phyloP scores from a whole-genome alignment of 1,140 invertebrate genomes.

The Tetranychus cinnabarinus region DNA sequence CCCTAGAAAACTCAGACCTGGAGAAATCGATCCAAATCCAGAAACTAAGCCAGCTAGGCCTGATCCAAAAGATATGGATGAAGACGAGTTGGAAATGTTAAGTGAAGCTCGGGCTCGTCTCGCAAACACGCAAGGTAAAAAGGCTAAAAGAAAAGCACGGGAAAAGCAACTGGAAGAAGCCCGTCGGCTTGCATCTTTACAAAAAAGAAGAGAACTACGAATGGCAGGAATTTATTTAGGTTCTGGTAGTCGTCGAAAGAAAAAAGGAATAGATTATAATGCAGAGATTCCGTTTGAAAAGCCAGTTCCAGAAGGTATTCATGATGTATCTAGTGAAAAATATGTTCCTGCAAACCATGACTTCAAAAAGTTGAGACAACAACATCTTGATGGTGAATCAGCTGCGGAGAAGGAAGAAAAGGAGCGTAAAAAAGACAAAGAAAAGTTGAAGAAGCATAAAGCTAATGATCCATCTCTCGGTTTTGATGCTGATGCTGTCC shows the following conservation, averaged over 20 bases:
- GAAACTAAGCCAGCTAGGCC: conserved; percentile 97
- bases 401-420: conserved; percentile 49
- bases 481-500: conserved; percentile 56
- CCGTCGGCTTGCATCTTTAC: conserved; percentile 72
- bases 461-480: conserved; percentile 85
- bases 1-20: conserved; percentile 85
- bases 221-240: conserved; percentile 81
- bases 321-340: conserved; percentile 69
- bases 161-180: conserved; percentile 98
- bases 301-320: conserved; percentile 65
- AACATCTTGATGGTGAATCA: conserved; percentile 76
- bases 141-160: conserved; percentile 91
- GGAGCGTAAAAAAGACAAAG: conserved; percentile 60
- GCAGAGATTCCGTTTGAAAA: conserved; percentile 95
- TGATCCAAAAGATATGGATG: conserved; percentile 99
- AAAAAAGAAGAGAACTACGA: conserved; percentile 81
- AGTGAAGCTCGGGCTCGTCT: conserved; percentile 91
- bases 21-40: conserved; percentile 98
- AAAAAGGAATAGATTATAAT: conserved; percentile 88
- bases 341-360: conserved; percentile 68
- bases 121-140: conserved; percentile 98
- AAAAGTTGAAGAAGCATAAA: conserved; percentile 65
- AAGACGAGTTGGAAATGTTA: conserved; percentile 98
- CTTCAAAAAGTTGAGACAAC: conserved; percentile 64
- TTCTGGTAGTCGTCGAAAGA: conserved; percentile 35